These are phyloP conservation scores for Castor canadensis DNA, from an alignment of 2,113 vertebrate genomes.

Conservation along the genomic window DNA sequence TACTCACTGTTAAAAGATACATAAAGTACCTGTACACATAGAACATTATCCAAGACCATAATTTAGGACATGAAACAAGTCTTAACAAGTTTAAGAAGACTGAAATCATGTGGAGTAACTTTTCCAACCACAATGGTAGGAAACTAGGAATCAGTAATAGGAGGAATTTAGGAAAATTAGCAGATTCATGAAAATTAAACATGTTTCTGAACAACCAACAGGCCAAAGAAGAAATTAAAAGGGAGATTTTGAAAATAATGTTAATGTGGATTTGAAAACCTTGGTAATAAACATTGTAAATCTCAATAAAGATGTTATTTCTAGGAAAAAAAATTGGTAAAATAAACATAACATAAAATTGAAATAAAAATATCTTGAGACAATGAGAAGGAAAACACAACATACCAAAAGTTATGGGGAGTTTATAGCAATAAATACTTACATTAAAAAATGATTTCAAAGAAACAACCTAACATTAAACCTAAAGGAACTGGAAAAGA, in stretches of 20 bases:
- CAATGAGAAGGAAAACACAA: neutral
- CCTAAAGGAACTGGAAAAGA: neutral
- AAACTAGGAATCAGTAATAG: neutral
- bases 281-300: too few species aligned
- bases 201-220: neutral
- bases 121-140: neutral
- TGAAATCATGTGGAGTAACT: too few species aligned
- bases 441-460: neutral
- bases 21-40: neutral
- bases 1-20: neutral
- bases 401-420: neutral
- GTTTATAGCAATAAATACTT: neutral
- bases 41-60: neutral
- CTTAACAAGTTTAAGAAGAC: neutral
- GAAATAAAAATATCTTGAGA: neutral
- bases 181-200: neutral
- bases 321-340: too few species aligned
- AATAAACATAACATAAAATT: too few species aligned
- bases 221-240: neutral
- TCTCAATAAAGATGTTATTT: too few species aligned
- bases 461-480: neutral
- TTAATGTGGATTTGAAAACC: too few species aligned
- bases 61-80: neutral
- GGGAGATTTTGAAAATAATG: too few species aligned
- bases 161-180: neutral